Conservation (phyloP, 2,113 vertebrate genomes). For the Spilogale gracilis region DNA sequence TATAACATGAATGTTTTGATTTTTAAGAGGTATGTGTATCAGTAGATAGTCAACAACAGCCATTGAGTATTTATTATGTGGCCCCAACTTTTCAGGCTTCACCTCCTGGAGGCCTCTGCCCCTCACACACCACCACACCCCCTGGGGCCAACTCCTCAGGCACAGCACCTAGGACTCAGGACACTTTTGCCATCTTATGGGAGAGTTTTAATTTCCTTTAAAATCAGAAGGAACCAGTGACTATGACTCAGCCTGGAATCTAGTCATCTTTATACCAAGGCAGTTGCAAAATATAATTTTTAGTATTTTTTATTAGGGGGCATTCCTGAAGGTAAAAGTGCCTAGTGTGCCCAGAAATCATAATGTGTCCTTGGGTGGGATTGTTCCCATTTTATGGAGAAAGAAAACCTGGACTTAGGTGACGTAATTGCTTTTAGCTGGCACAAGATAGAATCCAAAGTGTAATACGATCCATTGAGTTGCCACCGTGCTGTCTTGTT, state of each 20-base stretch:
- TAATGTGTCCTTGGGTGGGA: too few species aligned
- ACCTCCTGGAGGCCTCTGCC: fast-evolving
- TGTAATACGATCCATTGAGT: background rate
- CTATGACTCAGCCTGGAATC: background rate
- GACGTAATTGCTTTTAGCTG: background rate
- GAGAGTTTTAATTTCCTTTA: background rate
- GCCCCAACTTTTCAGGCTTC: background rate
- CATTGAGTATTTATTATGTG: fast-evolving
- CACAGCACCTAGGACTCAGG: background rate
- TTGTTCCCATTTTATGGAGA: background rate
- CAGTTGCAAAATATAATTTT: background rate
- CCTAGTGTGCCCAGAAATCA: background rate
- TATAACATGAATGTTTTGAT: background rate
- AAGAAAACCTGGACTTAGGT: background rate
- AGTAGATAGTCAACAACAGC: background rate
- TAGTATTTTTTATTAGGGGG: background rate
- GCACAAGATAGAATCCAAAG: background rate
- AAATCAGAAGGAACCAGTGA: background rate
- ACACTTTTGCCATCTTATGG: background rate
- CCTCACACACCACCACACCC: fast-evolving
- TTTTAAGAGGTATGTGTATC: background rate
- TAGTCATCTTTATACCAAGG: background rate
- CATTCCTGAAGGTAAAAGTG: background rate
- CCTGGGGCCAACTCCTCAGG: fast-evolving
- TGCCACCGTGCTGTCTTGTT: background rate